phyloP scores from a whole-genome alignment of 2,113 vertebrate species.

The Nothobranchius furzeri region DNA sequence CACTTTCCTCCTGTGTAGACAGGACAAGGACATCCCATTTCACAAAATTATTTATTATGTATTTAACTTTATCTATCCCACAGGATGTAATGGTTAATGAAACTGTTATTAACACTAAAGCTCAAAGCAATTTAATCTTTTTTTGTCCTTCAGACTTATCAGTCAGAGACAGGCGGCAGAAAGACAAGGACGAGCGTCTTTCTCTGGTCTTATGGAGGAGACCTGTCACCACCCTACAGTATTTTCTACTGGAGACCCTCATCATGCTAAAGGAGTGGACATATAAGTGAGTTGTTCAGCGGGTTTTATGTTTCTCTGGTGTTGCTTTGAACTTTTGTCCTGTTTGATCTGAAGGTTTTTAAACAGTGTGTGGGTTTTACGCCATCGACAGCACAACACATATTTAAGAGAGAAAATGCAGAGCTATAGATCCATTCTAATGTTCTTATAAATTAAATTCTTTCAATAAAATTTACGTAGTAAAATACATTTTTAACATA shows the following conservation, averaged over 20 bases:
- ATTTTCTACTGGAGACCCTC: constrained; percentile 92
- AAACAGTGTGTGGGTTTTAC: too few relatives aligned
- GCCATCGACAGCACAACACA: neutral
- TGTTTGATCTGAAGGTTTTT: neutral
- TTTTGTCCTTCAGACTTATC: constrained; percentile 70
- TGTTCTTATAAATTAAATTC: too few relatives aligned
- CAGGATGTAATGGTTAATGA: constrained; percentile 4
- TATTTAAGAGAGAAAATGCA: neutral
- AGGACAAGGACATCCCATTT: neutral
- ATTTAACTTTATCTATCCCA: constrained; percentile 7
- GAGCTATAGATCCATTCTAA: neutral
- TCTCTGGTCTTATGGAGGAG: constrained; percentile 92
- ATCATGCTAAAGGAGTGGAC: constrained; percentile 93
- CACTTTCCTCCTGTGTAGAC: neutral
- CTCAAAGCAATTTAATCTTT: constrained; percentile 3
- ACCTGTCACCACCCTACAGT: constrained; percentile 90
- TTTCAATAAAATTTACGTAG: neutral
- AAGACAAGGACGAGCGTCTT: constrained; percentile 88
- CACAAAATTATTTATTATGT: constrained; percentile 15
- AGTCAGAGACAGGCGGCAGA: constrained; percentile 83
- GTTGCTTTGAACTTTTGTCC: neutral
- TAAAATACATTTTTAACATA: neutral
- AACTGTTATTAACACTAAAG: neutral
- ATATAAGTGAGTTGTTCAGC: constrained; percentile 84
- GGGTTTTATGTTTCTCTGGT: neutral